These are phyloP conservation scores for Drosophila merina DNA, from an alignment of 2,888 invertebrate genomes.

Conservation along the genomic window DNA sequence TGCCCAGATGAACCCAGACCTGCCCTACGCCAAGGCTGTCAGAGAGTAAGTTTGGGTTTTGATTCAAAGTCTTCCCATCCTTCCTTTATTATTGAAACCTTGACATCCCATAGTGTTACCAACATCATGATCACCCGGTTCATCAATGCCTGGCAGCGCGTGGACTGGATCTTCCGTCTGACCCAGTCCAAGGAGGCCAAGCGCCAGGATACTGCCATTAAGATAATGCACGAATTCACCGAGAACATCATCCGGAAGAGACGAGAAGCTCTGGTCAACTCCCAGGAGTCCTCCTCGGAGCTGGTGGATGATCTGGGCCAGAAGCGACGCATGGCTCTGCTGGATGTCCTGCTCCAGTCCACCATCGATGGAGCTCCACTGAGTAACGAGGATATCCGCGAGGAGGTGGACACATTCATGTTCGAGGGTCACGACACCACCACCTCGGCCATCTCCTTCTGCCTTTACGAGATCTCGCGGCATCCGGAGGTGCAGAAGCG, in stretches of 20 bases:
- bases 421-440: slow-evolving; percentile 85
- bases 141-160: slow-evolving; percentile 73
- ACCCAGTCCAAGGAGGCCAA: slow-evolving; percentile 56
- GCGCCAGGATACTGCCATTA: slow-evolving; percentile 61
- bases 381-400: slow-evolving; percentile 86
- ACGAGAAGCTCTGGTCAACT: slow-evolving; percentile 30
- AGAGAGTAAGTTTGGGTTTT: slow-evolving; percentile 85
- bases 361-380: slow-evolving; percentile 86
- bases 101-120: slow-evolving; percentile 60
- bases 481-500: slow-evolving; percentile 75
- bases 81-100: not conserved
- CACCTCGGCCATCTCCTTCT: slow-evolving; percentile 79
- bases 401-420: slow-evolving; percentile 89
- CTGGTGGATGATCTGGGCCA: slow-evolving; percentile 82
- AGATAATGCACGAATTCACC: slow-evolving; percentile 79
- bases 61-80: no score
- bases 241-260: slow-evolving; percentile 50
- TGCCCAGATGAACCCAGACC: slow-evolving; percentile 86
- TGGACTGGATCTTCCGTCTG: slow-evolving; percentile 71
- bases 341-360: slow-evolving; percentile 87
- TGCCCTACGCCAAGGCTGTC: slow-evolving; percentile 89
- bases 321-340: slow-evolving; percentile 87
- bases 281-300: not conserved
- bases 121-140: slow-evolving; percentile 72
- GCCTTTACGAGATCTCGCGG: slow-evolving; percentile 75